These are phyloP conservation scores for Takifugu bimaculatus DNA, from an alignment of 2,113 vertebrate genomes.

Conservation along the genomic window DNA sequence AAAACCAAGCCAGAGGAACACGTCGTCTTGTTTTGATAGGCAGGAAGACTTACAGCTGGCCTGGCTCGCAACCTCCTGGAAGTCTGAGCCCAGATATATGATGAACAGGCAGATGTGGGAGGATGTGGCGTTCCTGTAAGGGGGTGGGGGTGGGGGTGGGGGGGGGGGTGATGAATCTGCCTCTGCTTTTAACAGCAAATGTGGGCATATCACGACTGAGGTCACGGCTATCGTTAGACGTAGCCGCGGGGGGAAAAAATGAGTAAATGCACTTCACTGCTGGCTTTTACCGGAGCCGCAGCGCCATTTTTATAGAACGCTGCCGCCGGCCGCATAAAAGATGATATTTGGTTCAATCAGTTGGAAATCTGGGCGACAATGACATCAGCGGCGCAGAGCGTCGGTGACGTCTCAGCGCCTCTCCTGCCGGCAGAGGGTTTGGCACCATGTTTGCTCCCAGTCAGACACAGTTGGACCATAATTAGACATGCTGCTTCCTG, in stretches of 20 bases:
- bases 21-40: conserved; percentile 36
- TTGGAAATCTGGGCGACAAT: conserved; percentile 54
- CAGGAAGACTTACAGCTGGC: conserved; percentile 59
- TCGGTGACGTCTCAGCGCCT: conserved; percentile 57
- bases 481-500: conserved; percentile 75
- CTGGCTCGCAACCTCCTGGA: conserved; percentile 52
- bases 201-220: conserved; percentile 43
- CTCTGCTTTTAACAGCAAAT: conserved; percentile 47
- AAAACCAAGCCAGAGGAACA: conserved; percentile 38
- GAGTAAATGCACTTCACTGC: background rate
- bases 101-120: conserved; percentile 54
- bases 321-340: conserved; percentile 17
- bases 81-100: conserved; percentile 61
- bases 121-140: conserved; percentile 42
- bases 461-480: conserved; percentile 72
- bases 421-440: conserved; percentile 57
- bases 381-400: conserved; percentile 79
- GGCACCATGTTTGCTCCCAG: conserved; percentile 70
- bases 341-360: background rate
- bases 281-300: conserved; percentile 24
- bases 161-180: conserved; percentile 54
- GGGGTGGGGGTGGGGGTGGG: background rate
- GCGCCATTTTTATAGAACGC: conserved; percentile 8
- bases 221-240: conserved; percentile 37
- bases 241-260: conserved; percentile 11